Conservation (phyloP, 2,888 invertebrate genomes). For the Theodoxus fluviatilis region DNA sequence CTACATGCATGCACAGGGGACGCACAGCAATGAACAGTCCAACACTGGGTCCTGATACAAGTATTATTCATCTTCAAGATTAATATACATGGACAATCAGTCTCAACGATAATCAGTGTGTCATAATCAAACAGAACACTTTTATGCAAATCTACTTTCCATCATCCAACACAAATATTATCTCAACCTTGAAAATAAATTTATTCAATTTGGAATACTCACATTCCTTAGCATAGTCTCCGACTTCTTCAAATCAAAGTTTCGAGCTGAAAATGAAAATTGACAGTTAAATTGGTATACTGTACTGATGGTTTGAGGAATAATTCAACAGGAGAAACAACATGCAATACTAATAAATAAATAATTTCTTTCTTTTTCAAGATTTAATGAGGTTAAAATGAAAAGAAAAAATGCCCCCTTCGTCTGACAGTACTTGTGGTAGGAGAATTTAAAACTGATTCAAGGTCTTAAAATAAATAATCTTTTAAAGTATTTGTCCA, state of each 20-base stretch:
- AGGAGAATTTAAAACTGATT: background rate
- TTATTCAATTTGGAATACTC: slow-evolving; percentile 65
- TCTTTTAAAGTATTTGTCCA: no score
- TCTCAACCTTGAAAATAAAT: background rate
- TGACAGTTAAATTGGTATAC: background rate
- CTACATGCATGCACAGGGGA: no score
- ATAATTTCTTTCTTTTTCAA: slow-evolving; percentile 77
- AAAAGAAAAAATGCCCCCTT: slow-evolving; percentile 6
- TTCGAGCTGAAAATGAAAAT: slow-evolving; percentile 73
- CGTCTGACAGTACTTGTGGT: background rate
- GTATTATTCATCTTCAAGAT: no score
- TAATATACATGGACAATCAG: background rate
- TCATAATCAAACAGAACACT: background rate
- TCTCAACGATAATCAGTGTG: background rate
- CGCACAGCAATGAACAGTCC: no score
- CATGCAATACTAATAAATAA: slow-evolving; percentile 1
- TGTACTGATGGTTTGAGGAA: background rate
- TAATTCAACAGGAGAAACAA: background rate
- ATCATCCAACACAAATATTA: background rate
- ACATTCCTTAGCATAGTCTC: slow-evolving; percentile 91
- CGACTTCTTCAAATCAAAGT: slow-evolving; percentile 85
- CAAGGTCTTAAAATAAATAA: no score
- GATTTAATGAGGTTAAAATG: background rate
- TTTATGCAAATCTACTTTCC: background rate
- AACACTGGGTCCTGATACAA: no score